Percentiles rank a stretch among this genome's conserved stretches.
phyloP scores from a whole-genome alignment of 1,140 invertebrate species.

The Aphidius gifuensis region DNA sequence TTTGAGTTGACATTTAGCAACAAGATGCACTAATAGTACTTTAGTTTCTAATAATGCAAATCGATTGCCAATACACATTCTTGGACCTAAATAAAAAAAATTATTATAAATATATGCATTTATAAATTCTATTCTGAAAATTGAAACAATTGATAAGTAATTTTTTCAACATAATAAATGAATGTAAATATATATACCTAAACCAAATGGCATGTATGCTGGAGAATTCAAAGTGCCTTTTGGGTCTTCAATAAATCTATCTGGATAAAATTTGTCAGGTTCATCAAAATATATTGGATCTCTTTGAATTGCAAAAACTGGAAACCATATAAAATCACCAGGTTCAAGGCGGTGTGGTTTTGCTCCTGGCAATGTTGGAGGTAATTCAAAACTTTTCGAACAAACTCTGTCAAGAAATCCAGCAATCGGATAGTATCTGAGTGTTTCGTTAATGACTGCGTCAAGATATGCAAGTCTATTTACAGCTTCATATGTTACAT shows the following conservation, averaged over 20 bases:
- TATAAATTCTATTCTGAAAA: too few species aligned
- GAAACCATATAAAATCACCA: slow-evolving; percentile 32
- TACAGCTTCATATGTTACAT: slow-evolving; percentile 46
- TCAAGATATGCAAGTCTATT: slow-evolving; percentile 52
- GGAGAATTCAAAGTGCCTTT: slow-evolving; percentile 32
- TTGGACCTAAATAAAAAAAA: slow-evolving; percentile 20
- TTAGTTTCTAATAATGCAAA: slow-evolving; percentile 41
- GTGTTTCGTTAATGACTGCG: slow-evolving; percentile 54
- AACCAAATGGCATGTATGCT: slow-evolving; percentile 35
- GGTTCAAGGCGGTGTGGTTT: slow-evolving; percentile 1
- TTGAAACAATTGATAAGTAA: too few species aligned
- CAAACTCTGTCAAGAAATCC: slow-evolving; percentile 52
- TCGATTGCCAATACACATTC: slow-evolving; percentile 46
- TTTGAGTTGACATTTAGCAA: slow-evolving; percentile 32
- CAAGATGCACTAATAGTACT: slow-evolving; percentile 34
- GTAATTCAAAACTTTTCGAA: slow-evolving; percentile 47
- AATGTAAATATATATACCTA: not conserved
- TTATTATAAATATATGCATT: too few species aligned
- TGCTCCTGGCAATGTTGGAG: slow-evolving; percentile 9
- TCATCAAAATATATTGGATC: slow-evolving; percentile 58
- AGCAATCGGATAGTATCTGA: slow-evolving; percentile 58
- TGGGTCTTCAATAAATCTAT: slow-evolving; percentile 57
- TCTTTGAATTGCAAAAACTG: slow-evolving; percentile 52
- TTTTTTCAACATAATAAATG: too few species aligned
- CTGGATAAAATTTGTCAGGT: slow-evolving; percentile 56